Percentiles rank a stretch among this genome's conserved stretches.
Conservation (phyloP, 2,888 invertebrate species). For the Rhabditoides inermis region DNA sequence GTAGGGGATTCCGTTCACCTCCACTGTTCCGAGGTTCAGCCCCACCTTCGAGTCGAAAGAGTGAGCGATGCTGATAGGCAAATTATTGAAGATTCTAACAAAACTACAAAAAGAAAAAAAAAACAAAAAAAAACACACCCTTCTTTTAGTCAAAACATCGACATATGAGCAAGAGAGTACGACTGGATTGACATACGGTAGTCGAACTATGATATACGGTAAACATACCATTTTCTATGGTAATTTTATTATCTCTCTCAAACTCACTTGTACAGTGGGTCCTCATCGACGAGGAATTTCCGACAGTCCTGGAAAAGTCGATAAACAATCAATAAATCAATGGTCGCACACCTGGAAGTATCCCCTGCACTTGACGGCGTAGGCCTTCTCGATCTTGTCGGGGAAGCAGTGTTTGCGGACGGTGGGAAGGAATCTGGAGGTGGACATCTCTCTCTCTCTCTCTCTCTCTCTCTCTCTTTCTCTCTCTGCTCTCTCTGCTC, state of each 20-base stretch:
- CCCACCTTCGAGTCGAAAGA: slow-evolving; percentile 33
- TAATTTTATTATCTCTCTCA: too few species aligned
- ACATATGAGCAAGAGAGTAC: too few species aligned
- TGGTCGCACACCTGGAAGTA: slow-evolving; percentile 29
- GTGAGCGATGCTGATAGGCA: slow-evolving; percentile 32
- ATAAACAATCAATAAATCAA: not conserved
- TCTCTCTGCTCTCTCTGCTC: too few species aligned
- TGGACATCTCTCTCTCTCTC: too few species aligned
- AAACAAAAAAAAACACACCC: too few species aligned
- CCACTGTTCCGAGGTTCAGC: slow-evolving; percentile 38
- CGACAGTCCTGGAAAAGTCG: slow-evolving; percentile 27
- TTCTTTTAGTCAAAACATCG: too few species aligned
- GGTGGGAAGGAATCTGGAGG: slow-evolving; percentile 20
- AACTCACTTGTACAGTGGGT: slow-evolving; percentile 38
- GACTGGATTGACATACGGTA: too few species aligned
- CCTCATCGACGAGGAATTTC: slow-evolving; percentile 32
- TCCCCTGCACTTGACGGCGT: slow-evolving; percentile 29
- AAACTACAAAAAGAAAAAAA: too few species aligned
- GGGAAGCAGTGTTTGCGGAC: slow-evolving; percentile 25
- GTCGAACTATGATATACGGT: too few species aligned
- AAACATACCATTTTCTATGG: too few species aligned
- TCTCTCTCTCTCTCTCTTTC: too few species aligned
- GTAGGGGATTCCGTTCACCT: slow-evolving; percentile 44
- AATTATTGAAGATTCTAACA: too few species aligned
- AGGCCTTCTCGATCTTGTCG: slow-evolving; percentile 23